Base-by-base conservation (phyloP, 2,888 invertebrate species). In the Gymnoscelis rufifasciata region DNA sequence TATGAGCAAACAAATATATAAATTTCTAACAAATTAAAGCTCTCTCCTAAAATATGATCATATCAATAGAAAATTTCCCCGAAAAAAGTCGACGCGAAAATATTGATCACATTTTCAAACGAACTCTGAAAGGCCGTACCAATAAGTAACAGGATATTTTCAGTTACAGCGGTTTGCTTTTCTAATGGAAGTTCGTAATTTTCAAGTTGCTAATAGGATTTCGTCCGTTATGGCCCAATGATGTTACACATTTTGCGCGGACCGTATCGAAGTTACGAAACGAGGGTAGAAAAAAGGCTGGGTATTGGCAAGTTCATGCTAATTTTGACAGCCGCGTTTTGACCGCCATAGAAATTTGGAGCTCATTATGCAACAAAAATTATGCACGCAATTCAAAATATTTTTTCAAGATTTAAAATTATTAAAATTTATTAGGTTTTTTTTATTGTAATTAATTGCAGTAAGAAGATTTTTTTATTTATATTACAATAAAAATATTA, bases 191-290 rank as follows among this genome's bases (percentile, higher is more conserved):
- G 52, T 57, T 57, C 49, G 51, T 56, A 60, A 60, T 62, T 64
- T 56, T 45, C 47, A 60, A 62, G 56, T 66, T 62, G 71, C 63
- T 74, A 75, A 76, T 74, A 71, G 66, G 65, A 66, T 65, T 73
- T 70, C 60, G 61, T 63, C 68, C 68, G 76, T 66, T 77, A 73
- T 79, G 79, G 70, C 72, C 70, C 74, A 82, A 77, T 67, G 72
- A 72, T 72, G 82, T 83, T 81, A 78, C 80, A 83, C 76, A 80
- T 81, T 82, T 76, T 64, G 72, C 66, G 58, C 74, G 71, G 73
- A 84, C 78, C 80, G 84, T 78, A 78, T 79, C 84, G 74, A 46
- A 56, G 57, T 84, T 78, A 65, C 64, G 73, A 78, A 78, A 79
- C 71, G 59, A 63, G 62, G 59, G 62, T 58, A 66, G 66, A 82